Evolutionary conservation across 2,113 vertebrate species (phyloP), one percentile per base, ranked within the genome.

Genomic region (Trinectes maculatus): DNA sequence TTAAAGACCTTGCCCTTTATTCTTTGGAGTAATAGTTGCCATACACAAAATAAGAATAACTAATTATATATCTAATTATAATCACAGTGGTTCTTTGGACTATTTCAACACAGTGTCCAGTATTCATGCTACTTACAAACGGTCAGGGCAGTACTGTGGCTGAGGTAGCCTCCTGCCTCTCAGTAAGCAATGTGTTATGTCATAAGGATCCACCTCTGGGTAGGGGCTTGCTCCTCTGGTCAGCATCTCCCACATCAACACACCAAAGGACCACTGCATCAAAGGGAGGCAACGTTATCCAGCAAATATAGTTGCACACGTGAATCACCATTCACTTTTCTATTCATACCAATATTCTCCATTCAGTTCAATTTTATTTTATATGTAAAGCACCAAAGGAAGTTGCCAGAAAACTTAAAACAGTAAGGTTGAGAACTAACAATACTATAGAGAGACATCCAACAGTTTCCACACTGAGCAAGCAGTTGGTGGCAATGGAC

Each of bases 191-290:
- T 78, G 51, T 6, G 94, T 91, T 71, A 99, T 95, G 83, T 99
- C 97, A 4, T 98, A 99, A 13, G 95, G 95, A 70, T 98, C 94
- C 57, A 98, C 92, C 25, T 93, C 95, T 0, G 96, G 91, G 71
- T 99, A 99, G 0, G 96, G 97, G 0, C 95, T 95, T 0, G 95
- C 95, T 33, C 97, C 97, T 64, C 97, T 94, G 0, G 97, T 99
- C 89, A 99, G 87, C 93, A 99, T 92, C 89, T 99, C 97, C 97
- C 97, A 99, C 85, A 98, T 92, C 68, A 99, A 84, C 42, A 99
- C 95, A 19, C 97, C 97, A 6, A 96, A 99, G 1, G 97, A 99
- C 97, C 96, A 99, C 97, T 98, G 89, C 31, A 39, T 0, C 6
- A 69, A 26, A 19, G 34, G 34, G 36, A 9, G 37, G 10, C 19